Base-by-base conservation (phyloP, 2,113 vertebrate genomes). In the Sclerurus mexicanus region DNA sequence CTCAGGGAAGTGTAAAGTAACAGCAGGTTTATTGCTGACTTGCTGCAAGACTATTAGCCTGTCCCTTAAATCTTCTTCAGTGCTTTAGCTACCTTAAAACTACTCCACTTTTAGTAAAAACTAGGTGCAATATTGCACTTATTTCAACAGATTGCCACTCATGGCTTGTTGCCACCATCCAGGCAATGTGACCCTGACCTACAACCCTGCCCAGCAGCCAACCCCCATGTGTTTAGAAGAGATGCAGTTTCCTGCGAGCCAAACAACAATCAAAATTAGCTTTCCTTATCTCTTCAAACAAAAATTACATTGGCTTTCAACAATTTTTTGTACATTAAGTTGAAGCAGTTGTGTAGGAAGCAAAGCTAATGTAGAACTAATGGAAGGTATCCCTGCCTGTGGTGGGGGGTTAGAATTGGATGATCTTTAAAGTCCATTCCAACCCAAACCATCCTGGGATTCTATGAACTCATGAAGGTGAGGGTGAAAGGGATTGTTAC, bases 21-120 rank as follows among this genome's bases (percentile, higher is more conserved):
- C 83, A 60, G 59, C 59, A 84, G 72, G 94, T 92, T 77, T 90
- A 84, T 55, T 80, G 86, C 92, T 92, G 86, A 78, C 73, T 84
- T 55, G 79, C 83, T 73, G 80, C 39, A 42, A 50, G 60, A 68
- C 35, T 79, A 60, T 5, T 68, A 50, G 62, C 40, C 40, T 3
- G 3, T 23, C 66, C 47, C 68, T 85, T 82, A 82, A 72, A 72
- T 79, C 71, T 68, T 64, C 28, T 52, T 49, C 63, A 53, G 39
- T 53, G 82, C 71, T 85, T 79, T 21, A 81, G 28, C 33, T 64
- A 80, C 53, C 81, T 76, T 73, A 76, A 77, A 91, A 46, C 55
- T 14, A 73, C 10, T 33, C 52, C 17, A 4, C 8, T 77, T 80
- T 63, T n/a, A 78, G 42, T 27, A 81, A 73, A 86, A 90, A 62